Percentiles rank a stretch among this genome's conserved stretches.
Evolutionary conservation across 2,113 vertebrate genomes (phyloP).

Genomic region (Actenoides hombroni): DNA sequence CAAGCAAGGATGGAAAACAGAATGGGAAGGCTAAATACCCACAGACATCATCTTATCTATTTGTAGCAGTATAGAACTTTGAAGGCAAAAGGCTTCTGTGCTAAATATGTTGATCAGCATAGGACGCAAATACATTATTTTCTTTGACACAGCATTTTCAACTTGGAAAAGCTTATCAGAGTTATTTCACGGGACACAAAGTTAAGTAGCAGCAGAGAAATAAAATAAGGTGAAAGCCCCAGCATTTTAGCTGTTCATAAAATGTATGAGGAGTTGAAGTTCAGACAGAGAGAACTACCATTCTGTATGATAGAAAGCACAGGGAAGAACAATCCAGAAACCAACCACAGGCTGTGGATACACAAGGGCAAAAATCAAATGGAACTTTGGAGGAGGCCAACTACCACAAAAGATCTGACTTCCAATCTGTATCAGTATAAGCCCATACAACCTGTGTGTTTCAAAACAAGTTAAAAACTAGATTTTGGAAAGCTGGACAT

Average conservation of each 20-base stretch:
- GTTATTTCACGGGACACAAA: background rate
- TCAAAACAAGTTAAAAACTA: background rate
- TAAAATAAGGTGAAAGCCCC: background rate
- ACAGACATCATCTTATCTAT: background rate
- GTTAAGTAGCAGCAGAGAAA: background rate
- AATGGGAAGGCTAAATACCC: background rate
- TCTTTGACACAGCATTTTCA: background rate
- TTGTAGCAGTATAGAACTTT: background rate
- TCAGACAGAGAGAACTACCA: background rate
- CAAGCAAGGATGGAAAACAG: slow-evolving; percentile 3
- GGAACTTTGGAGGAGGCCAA: background rate
- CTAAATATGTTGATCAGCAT: background rate
- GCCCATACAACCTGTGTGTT: background rate
- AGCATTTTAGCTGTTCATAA: background rate
- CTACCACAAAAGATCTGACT: background rate
- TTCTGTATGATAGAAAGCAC: background rate
- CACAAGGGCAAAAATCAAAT: background rate
- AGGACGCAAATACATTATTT: background rate
- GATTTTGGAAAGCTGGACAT: background rate
- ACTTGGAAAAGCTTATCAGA: background rate
- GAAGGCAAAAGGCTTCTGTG: background rate
- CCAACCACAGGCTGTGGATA: background rate
- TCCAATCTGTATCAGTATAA: background rate
- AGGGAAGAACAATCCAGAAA: background rate
- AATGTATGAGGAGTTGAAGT: background rate